Evolutionary conservation across 2,797 vertebrate species (phyloP).

Genomic region (Cossypha polioptera): DNA sequence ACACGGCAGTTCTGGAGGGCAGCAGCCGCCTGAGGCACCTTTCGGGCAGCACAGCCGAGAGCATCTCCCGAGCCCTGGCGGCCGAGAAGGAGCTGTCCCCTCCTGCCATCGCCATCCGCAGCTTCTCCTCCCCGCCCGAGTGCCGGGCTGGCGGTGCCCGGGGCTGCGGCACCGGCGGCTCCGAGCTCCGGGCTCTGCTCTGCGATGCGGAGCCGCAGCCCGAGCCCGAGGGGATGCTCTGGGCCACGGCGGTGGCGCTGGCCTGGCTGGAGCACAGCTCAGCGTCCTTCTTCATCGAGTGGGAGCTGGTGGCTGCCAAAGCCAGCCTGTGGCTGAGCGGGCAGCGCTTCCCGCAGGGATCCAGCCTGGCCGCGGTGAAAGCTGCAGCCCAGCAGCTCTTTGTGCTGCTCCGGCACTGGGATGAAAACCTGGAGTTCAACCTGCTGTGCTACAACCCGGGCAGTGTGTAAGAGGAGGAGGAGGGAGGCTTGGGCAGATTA

Average conservation of each 20-base stretch:
- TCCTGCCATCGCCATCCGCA: conserved; percentile 33
- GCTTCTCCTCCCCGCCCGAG: background rate
- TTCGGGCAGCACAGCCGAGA: conserved; percentile 7
- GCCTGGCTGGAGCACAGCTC: conserved; percentile 98
- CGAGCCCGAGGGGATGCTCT: conserved; percentile 84
- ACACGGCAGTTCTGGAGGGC: background rate
- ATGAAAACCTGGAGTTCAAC: conserved; percentile 94
- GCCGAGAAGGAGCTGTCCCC: conserved; percentile 32
- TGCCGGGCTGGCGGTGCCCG: conserved; percentile 23
- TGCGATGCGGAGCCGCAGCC: background rate
- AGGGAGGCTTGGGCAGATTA: background rate
- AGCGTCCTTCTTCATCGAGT: conserved; percentile 91
- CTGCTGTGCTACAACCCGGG: conserved; percentile 96
- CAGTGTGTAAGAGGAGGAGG: conserved; percentile 75
- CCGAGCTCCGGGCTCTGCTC: background rate
- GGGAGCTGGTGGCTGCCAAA: conserved; percentile 95
- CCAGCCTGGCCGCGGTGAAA: conserved; percentile 81
- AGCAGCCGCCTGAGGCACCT: background rate
- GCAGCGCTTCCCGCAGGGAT: conserved; percentile 87
- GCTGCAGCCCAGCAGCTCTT: conserved; percentile 93
- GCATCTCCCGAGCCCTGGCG: conserved; percentile 29
- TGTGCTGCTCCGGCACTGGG: conserved; percentile 95
- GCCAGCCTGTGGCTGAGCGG: conserved; percentile 87
- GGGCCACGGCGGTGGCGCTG: conserved; percentile 92
- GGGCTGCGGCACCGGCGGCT: conserved; percentile 20